Base-by-base conservation (phyloP, 2,888 invertebrate species). In the Amaurobius ferox region DNA sequence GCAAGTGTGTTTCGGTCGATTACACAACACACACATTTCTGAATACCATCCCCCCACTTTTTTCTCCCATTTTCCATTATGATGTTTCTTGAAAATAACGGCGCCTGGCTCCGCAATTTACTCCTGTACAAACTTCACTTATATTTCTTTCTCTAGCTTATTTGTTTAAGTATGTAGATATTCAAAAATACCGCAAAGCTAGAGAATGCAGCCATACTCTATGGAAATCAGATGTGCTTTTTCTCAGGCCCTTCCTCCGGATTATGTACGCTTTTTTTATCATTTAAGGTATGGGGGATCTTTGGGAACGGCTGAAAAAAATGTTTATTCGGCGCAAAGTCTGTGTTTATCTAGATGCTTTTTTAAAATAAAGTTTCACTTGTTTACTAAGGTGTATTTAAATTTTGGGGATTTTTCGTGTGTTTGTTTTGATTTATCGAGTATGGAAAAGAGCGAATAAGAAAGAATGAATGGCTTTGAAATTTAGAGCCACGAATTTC, bases 171-270 rank as follows among this genome's bases (percentile, higher is more conserved):
- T 76, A 70, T 85, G 83, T 76, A 76, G 74, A 76, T 81, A 77
- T 78, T 72, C 77, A 78, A 85, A 78, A 77, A 77, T 77, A 71
- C 77, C 62, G 13, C 77, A 66, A 81, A 81, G 74, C 81, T 73
- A 80, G 73, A 72, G 55, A 23, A 67, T 26, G 35, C 29, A 55
- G 19, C 68, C 35, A 68, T 32, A 74, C 68, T 48, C 64, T 78
- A 78, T 85, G 83, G 77, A 85, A 85, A 85, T 85, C 83, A 85
- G 83, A 72, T 85, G 83, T 85, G 77, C 83, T 66, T 78, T 85
- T 81, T 85, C 83, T 78, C 83, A 85, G 77, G 77, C 71, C 80
- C 70, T 70, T 76, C 55, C 19, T 48, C 67, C 16, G 70, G 66
- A 79, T 71, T 79, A 79, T 74, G 39, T 80, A 64, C 73, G 16